phyloP scores from a whole-genome alignment of 2,113 vertebrate genomes.

The Arenaria interpres region DNA sequence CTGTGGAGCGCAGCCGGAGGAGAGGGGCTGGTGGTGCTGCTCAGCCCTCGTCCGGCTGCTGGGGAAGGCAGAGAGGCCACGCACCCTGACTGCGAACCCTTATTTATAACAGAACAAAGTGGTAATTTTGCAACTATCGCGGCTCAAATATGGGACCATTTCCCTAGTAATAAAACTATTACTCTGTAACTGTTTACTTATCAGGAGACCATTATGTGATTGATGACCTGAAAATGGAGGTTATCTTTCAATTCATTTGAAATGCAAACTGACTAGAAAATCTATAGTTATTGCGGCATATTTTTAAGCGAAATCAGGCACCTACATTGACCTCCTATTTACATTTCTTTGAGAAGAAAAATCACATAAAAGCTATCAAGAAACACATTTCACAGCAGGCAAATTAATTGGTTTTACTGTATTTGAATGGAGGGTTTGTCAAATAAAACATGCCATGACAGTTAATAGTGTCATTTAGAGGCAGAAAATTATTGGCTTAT shows the following conservation, averaged over 20 bases:
- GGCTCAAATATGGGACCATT: slow-evolving; percentile 52
- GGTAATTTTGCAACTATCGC: slow-evolving; percentile 54
- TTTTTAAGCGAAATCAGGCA: slow-evolving; percentile 74
- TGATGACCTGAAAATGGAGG: slow-evolving; percentile 72
- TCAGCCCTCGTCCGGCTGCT: background rate
- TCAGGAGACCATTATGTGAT: slow-evolving; percentile 67
- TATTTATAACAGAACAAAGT: slow-evolving; percentile 42
- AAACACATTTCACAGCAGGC: slow-evolving; percentile 80
- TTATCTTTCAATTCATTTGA: slow-evolving; percentile 75
- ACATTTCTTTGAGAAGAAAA: slow-evolving; percentile 76
- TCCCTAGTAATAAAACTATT: slow-evolving; percentile 70
- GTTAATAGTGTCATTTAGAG: slow-evolving; percentile 83
- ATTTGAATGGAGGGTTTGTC: slow-evolving; percentile 81
- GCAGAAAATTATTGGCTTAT: slow-evolving; percentile 83
- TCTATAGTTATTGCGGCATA: slow-evolving; percentile 58
- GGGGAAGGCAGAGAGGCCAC: background rate
- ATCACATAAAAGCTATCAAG: slow-evolving; percentile 76
- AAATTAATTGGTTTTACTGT: slow-evolving; percentile 84
- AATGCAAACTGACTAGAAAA: slow-evolving; percentile 74
- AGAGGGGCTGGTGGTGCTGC: background rate
- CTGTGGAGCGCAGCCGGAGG: background rate
- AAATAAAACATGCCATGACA: slow-evolving; percentile 82
- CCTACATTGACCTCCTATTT: slow-evolving; percentile 75
- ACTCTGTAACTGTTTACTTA: slow-evolving; percentile 71
- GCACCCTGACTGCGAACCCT: background rate